These are phyloP conservation scores for Tenodera sinensis DNA, from an alignment of 2,888 invertebrate species.

Conservation along the genomic window DNA sequence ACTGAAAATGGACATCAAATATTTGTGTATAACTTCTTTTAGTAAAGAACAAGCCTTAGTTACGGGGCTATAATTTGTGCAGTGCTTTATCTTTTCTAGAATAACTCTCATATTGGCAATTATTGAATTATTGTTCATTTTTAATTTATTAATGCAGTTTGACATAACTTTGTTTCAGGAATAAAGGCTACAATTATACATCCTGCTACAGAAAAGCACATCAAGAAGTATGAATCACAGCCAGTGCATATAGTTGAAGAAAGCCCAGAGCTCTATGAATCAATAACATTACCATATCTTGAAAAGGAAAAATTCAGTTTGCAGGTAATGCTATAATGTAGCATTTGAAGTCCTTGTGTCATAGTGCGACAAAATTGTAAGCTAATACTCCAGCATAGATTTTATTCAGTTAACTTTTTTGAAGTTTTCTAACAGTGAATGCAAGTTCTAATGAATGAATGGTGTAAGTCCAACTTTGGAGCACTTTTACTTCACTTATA, in stretches of 20 bases:
- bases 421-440: no score
- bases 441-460: no score
- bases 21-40: no score
- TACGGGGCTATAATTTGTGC: no score
- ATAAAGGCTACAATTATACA: conserved; percentile 86
- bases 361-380: no score
- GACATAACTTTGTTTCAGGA: conserved; percentile 58
- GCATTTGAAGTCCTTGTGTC: no score
- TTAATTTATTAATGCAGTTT: conserved; percentile 61
- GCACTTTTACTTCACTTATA: no score
- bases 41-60: no score
- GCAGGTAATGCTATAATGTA: conserved; percentile 54
- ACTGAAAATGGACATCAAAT: no score
- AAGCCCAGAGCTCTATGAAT: conserved; percentile 75
- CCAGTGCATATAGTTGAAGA: conserved; percentile 75
- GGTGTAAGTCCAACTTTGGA: no score
- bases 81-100: not conserved
- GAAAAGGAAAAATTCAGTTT: conserved; percentile 69
- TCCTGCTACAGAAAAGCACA: conserved; percentile 91
- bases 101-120: conserved; percentile 72
- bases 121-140: conserved; percentile 79
- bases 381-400: no score
- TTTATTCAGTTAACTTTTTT: no score
- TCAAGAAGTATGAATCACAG: conserved; percentile 78
- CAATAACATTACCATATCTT: conserved; percentile 74